Evolutionary conservation across 2,797 vertebrate species (phyloP).

Genomic region (Acanthurus leucopareius): DNA sequence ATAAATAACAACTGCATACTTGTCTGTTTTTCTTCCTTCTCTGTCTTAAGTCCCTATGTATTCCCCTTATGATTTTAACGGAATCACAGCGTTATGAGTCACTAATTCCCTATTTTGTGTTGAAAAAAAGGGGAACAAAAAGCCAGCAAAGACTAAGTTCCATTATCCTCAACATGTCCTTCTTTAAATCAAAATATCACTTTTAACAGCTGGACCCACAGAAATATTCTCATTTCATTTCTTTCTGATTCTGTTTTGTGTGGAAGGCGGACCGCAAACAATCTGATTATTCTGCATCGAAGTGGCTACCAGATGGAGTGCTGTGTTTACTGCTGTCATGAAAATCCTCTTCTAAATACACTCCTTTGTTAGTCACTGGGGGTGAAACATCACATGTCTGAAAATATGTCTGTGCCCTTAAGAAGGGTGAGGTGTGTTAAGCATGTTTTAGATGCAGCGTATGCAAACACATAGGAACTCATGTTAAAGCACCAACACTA

Average conservation of each 20-base stretch:
- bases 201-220: neutral
- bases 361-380: slow-evolving; percentile 70
- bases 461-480: neutral
- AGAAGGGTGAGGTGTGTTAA: slow-evolving; percentile 12
- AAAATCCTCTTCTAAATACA: slow-evolving; percentile 68
- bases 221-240: neutral
- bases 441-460: slow-evolving; percentile 6
- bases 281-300: slow-evolving; percentile 20
- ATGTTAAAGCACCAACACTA: neutral
- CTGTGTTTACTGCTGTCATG: slow-evolving; percentile 40
- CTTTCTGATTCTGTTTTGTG: neutral
- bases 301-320: neutral
- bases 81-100: slow-evolving; percentile 26
- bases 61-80: slow-evolving; percentile 29
- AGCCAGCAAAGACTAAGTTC: neutral
- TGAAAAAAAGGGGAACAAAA: slow-evolving; percentile 54
- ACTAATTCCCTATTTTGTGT: slow-evolving; percentile 57
- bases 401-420: slow-evolving; percentile 31
- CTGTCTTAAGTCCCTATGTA: neutral
- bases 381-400: slow-evolving; percentile 77
- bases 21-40: slow-evolving; percentile 14
- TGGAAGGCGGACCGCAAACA: neutral
- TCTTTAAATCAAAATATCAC: neutral
- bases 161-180: neutral
- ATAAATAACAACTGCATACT: slow-evolving; percentile 8